Percentiles rank a stretch among this genome's conserved stretches.
These are phyloP conservation scores for Channa argus DNA, from an alignment of 2,113 vertebrate species.

Conservation along the genomic window DNA sequence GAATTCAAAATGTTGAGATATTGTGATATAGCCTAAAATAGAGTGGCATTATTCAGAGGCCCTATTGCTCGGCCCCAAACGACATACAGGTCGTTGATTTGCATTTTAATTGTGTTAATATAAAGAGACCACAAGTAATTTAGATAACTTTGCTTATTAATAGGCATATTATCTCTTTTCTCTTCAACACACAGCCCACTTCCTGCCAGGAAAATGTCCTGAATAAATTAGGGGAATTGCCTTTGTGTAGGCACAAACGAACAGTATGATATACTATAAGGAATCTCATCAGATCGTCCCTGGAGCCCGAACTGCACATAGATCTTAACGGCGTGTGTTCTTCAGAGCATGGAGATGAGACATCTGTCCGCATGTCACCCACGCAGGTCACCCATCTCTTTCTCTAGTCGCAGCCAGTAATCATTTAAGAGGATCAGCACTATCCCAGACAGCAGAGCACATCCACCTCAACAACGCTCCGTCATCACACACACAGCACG, in stretches of 20 bases:
- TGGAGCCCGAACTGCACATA: conserved; percentile 33
- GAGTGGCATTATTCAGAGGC: too few relatives aligned
- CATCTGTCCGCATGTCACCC: conserved; percentile 61
- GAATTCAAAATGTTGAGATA: too few relatives aligned
- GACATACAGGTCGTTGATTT: too few relatives aligned
- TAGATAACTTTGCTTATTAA: neutral
- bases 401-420: conserved; percentile 55
- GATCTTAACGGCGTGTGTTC: conserved; percentile 20
- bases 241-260: conserved; percentile 19
- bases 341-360: conserved; percentile 31
- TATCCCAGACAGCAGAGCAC: conserved; percentile 74
- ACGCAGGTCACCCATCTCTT: conserved; percentile 33
- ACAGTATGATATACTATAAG: neutral
- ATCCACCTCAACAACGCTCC: conserved; percentile 47
- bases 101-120: neutral
- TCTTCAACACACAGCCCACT: neutral
- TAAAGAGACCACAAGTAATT: neutral
- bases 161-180: neutral
- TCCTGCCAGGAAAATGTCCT: conserved; percentile 11
- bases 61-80: too few relatives aligned
- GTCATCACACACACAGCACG: conserved; percentile 68
- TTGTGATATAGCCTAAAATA: too few relatives aligned
- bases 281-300: neutral
- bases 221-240: conserved; percentile 19
- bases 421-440: conserved; percentile 81